phyloP scores from a whole-genome alignment of 1,140 invertebrate species.

The Eriosoma lanigerum region DNA sequence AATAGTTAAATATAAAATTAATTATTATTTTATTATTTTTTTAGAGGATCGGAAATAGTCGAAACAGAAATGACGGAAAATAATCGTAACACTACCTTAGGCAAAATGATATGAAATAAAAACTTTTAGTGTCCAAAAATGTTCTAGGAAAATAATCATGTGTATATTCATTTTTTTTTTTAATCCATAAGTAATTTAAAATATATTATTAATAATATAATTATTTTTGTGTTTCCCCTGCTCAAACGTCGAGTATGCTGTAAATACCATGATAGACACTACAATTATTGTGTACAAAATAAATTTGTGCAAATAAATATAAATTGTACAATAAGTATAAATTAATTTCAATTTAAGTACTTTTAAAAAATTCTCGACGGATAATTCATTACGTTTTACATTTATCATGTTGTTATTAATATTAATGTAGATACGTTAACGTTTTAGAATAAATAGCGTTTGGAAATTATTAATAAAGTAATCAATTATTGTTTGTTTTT shows the following conservation, averaged over 20 bases:
- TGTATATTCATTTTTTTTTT: not conserved
- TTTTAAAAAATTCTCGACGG: too few species aligned
- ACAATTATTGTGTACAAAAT: not conserved
- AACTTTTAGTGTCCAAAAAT: too few species aligned
- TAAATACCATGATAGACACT: not conserved
- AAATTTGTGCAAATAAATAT: not conserved
- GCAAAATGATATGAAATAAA: conserved; percentile 37
- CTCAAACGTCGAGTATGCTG: not conserved
- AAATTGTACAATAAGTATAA: too few species aligned
- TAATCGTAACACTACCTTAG: not conserved
- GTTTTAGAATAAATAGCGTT: too few species aligned
- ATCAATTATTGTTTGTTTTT: too few species aligned
- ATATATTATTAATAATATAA: not conserved
- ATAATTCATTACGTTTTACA: too few species aligned
- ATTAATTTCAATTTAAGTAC: too few species aligned
- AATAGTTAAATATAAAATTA: too few species aligned
- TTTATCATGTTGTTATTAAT: too few species aligned
- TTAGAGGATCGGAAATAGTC: not conserved
- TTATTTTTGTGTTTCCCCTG: not conserved
- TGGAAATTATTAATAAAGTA: too few species aligned
- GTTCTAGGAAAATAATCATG: not conserved
- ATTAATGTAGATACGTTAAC: too few species aligned
- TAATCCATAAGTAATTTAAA: not conserved
- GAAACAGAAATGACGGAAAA: conserved; percentile 11
- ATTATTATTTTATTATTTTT: not conserved